Evolutionary conservation across 2,113 vertebrate species (phyloP), one percentile per base, ranked within the genome.

Genomic region (Pungitius pungitius): DNA sequence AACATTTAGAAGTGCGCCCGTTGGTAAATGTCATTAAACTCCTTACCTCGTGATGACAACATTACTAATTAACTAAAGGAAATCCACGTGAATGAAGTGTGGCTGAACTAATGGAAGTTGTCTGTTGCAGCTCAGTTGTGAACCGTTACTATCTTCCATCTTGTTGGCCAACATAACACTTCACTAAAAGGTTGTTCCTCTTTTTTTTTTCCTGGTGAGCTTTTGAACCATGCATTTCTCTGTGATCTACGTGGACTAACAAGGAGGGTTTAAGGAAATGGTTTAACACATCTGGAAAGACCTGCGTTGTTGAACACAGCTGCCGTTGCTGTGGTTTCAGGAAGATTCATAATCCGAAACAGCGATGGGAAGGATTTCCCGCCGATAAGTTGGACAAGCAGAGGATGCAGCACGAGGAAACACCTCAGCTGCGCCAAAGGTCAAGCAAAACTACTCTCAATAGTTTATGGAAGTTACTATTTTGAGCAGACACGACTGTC

Each of bases 251-350:
- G 72, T 45, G 47, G 18, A 43, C 40, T 39, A 26, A 33, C 1
- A 2, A 56, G 42, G 17, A 2, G 43, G 22, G 20, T 43, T 57
- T 75, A 49, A 51, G 67, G 45, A 76, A 71, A 66, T 61, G 9
- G 56, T 58, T 55, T 22, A 69, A 82, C 61, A 81, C 78, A 87
- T 84, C 52, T 76, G 81, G 68, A 68, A 62, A 67, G 47, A 68
- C 57, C 24, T 1, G 9, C 42, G 39, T 12, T 58, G 24, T 27
- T 30, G 17, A 12, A n/a, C 22, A 43, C 35, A 69, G 30, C 66
- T 51, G 24, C 26, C n/a, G 30, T 1, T 9, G 20, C 61, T 70
- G 51, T 35, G 62, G 40, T 15, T 69, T 60, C 9, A 11, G 13
- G 45, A 77, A 49, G 69, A 69, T 74, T 76, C 56, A 74, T 54